phyloP scores from a whole-genome alignment of 2,113 vertebrate genomes.

The Callocephalon fimbriatum region DNA sequence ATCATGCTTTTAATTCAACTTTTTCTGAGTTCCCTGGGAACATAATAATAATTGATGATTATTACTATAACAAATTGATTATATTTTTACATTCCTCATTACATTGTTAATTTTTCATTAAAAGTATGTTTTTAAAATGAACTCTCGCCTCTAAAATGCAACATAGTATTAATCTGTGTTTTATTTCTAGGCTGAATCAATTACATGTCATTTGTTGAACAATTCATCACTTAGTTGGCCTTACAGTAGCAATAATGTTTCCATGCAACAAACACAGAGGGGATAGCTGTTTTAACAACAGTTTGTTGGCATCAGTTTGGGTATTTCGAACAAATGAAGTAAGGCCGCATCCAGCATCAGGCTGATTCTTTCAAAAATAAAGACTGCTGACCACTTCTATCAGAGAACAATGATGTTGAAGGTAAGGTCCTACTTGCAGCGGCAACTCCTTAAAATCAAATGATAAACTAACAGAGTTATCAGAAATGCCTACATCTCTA shows the following conservation, averaged over 20 bases:
- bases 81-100: background rate
- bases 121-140: background rate
- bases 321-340: background rate
- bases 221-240: background rate
- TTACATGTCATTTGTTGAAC: background rate
- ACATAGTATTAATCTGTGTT: background rate
- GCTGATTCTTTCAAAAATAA: background rate
- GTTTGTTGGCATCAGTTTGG: background rate
- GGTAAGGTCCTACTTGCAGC: background rate
- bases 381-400: background rate
- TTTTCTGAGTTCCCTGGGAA: background rate
- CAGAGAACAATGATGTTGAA: background rate
- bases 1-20: background rate
- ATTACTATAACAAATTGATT: background rate
- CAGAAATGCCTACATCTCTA: background rate
- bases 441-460: background rate
- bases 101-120: background rate
- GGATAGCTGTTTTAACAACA: background rate
- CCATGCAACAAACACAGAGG: background rate
- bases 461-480: background rate
- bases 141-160: background rate
- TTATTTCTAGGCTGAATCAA: background rate
- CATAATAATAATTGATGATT: background rate
- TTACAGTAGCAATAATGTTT: background rate
- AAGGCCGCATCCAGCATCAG: background rate